A percentile compares a stretch with the other conserved stretches of the same genome.
Conservation (phyloP, 1,140 invertebrate species). For the Semibalanus balanoides region DNA sequence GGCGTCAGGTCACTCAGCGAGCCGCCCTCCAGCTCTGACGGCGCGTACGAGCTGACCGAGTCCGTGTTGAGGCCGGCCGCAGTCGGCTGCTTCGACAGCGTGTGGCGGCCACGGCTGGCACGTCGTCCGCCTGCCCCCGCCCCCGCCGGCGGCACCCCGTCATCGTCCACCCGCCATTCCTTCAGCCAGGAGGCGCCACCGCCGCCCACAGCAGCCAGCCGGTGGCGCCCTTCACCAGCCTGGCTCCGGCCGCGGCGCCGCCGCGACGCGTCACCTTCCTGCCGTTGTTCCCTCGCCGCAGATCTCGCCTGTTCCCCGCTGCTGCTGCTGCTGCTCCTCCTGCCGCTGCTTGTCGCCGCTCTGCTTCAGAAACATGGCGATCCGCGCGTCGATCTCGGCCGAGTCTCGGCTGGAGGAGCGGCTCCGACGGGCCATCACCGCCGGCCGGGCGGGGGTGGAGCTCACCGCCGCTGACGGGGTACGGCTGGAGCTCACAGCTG, state of each 20-base stretch:
- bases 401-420: background rate
- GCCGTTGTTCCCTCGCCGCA: no score
- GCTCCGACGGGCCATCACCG: no score
- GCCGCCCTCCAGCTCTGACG: background rate
- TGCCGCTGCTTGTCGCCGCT: background rate
- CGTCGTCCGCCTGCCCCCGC: background rate
- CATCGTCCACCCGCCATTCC: background rate
- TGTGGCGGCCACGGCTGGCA: background rate
- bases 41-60: conserved; percentile 5
- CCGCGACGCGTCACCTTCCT: no score
- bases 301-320: no score
- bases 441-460: no score
- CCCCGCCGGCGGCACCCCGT: background rate
- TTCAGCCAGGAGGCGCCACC: background rate
- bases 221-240: background rate
- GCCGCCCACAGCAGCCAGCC: background rate
- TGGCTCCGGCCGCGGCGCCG: no score
- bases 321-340: background rate
- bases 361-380: background rate
- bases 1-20: background rate
- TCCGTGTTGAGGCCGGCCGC: background rate
- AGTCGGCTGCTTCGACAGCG: background rate
- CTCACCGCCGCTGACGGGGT: no score
- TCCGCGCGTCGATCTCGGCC: background rate
- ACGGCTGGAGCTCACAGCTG: no score